Evolutionary conservation across 2,797 vertebrate genomes (phyloP).

Genomic region (Pagetopsis macropterus): DNA sequence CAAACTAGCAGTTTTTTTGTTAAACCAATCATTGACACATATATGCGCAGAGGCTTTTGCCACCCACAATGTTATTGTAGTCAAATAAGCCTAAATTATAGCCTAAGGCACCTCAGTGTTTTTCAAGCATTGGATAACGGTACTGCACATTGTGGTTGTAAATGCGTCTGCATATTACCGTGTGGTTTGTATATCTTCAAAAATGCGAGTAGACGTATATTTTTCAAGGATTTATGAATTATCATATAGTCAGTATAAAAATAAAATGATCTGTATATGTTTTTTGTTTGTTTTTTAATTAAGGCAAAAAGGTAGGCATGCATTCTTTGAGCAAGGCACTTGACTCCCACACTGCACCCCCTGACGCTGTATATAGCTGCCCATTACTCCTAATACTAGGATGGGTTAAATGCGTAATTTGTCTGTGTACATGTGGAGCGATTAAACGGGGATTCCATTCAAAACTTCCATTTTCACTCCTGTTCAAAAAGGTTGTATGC

Average conservation of each 20-base stretch:
- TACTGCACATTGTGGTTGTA: slow-evolving; percentile 12
- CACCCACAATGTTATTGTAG: slow-evolving; percentile 42
- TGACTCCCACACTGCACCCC: too few relatives aligned
- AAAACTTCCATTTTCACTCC: too few relatives aligned
- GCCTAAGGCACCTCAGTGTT: slow-evolving; percentile 8
- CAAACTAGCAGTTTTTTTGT: slow-evolving; percentile 70
- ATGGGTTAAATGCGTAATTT: too few relatives aligned
- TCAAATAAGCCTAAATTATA: slow-evolving; percentile 62
- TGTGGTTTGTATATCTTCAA: neutral
- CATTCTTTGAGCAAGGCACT: too few relatives aligned
- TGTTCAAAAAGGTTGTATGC: neutral
- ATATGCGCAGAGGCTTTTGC: slow-evolving; percentile 32
- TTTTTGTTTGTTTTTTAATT: neutral
- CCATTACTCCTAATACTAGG: too few relatives aligned
- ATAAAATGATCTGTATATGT: neutral
- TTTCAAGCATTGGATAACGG: neutral
- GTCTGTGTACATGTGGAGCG: too few relatives aligned
- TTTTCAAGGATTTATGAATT: neutral
- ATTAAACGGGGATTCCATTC: too few relatives aligned
- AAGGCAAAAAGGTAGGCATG: neutral
- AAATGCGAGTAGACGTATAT: neutral
- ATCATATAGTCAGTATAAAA: neutral
- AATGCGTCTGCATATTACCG: neutral
- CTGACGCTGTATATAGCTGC: too few relatives aligned
- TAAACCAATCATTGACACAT: slow-evolving; percentile 54